These are phyloP conservation scores for Abrostola triplasia DNA, from an alignment of 2,888 invertebrate species.

Conservation along the genomic window DNA sequence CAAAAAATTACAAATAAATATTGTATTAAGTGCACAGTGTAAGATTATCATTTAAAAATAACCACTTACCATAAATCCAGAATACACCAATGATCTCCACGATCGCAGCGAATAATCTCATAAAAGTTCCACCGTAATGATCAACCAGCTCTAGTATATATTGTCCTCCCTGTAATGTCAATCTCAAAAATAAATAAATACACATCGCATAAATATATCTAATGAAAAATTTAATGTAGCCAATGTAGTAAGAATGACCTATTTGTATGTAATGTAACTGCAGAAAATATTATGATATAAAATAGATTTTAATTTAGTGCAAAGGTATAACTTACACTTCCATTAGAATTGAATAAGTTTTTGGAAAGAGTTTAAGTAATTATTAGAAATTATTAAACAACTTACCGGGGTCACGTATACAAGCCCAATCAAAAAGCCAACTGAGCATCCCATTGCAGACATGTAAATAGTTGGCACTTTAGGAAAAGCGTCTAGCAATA, in stretches of 20 bases:
- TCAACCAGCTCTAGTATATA: conserved; percentile 92
- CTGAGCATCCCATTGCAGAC: conserved; percentile 82
- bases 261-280: too few relatives aligned
- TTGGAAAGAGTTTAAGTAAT: background rate
- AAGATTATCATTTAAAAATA: background rate
- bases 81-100: conserved; percentile 91
- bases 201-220: too few relatives aligned
- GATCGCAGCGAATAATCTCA: conserved; percentile 91
- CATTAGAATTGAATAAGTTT: too few relatives aligned
- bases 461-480: conserved; percentile 88
- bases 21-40: background rate
- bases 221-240: too few relatives aligned
- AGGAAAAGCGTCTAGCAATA: conserved; percentile 91
- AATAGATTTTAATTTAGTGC: too few relatives aligned
- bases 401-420: conserved; percentile 93
- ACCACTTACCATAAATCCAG: conserved; percentile 92
- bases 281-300: too few relatives aligned
- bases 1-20: too few relatives aligned
- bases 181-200: background rate
- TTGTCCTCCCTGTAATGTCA: conserved; percentile 90
- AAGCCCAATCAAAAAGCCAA: conserved; percentile 90
- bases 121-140: conserved; percentile 93
- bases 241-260: too few relatives aligned
- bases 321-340: too few relatives aligned
- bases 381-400: background rate